Conservation (phyloP, 37 sponge, comb jelly and placozoan species). For the Aplysina aerophoba region DNA sequence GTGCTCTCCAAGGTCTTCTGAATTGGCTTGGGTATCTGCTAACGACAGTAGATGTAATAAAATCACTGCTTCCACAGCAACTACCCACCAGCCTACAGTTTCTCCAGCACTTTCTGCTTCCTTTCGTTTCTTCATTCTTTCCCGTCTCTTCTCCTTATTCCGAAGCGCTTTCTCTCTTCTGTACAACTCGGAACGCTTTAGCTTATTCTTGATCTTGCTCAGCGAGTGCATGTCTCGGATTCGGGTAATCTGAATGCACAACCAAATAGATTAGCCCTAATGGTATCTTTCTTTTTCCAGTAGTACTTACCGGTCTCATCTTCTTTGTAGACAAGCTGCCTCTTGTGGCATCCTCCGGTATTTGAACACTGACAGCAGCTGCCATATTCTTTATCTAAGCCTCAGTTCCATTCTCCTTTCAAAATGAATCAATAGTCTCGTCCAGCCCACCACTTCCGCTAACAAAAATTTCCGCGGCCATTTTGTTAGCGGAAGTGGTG, state of each 20-base stretch:
- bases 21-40: constrained; percentile 73
- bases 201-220: constrained; percentile 46
- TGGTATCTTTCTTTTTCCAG: neutral
- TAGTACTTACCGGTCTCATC: neutral
- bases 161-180: constrained; percentile 38
- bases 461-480: too few relatives aligned
- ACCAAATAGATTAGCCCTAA: neutral
- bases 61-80: neutral
- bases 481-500: too few relatives aligned
- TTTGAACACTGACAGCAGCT: neutral
- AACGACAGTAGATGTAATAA: neutral
- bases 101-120: constrained; percentile 70
- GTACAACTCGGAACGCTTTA: constrained; percentile 41
- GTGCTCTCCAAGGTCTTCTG: constrained; percentile 90
- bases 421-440: too few relatives aligned
- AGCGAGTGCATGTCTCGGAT: constrained; percentile 16
- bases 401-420: too few relatives aligned
- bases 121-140: constrained; percentile 59
- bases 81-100: constrained; percentile 35
- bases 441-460: too few relatives aligned
- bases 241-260: neutral
- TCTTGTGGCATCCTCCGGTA: neutral
- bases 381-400: too few relatives aligned
- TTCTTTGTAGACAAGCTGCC: neutral
- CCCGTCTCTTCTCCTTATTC: constrained; percentile 64